Evolutionary conservation across 1,140 invertebrate genomes (phyloP), one percentile per base, ranked within the genome.

Genomic region (Drosophila pseudoobscura): DNA sequence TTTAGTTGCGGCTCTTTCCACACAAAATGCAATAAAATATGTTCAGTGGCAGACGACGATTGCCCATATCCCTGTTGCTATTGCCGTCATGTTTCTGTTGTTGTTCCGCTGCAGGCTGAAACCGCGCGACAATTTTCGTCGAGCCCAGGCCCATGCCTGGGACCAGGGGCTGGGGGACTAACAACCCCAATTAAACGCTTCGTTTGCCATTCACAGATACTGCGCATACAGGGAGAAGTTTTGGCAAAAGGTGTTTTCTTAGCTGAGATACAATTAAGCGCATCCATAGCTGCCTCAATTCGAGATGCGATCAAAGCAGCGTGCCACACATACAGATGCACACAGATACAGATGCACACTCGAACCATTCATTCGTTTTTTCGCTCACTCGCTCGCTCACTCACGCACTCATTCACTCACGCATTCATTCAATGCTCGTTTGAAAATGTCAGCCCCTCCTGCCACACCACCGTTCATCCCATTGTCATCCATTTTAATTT

Each of bases 401-500:
- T 13, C 57, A 55, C 35, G 9, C 62, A 73, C 57, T 13, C 57
- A 55, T 26, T 7, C 62, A 73, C 57, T 52, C 45, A 54, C 20
- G 11, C 26, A 44, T 66, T 82, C 83, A 88, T 82, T 88, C 68
- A 76, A 88, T 88, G 75, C 75, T 88, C 78, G 75, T 88, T 88
- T 83, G 74, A 62, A 71, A 39, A 39, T 39, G 31, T 47, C 64
- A 78, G 64, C 62, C 65, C 68, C 75, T 56, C 55, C 50, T 50
- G 44, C 60, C 60, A 29, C 29, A 24, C 29, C 35, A 46, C 49
- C 55, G 58, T 57, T 73, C 78, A 70, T 88, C 63, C 78, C 71
- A 83, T 88, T 88, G 83, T 88, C 83, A 88, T 88, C 83, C 83
- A 88, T 88, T 83, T 88, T 88, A 88, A 88, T 88, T 88, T 88